Conservation (phyloP, 1,140 invertebrate genomes). For the Heliconius nattereri region DNA sequence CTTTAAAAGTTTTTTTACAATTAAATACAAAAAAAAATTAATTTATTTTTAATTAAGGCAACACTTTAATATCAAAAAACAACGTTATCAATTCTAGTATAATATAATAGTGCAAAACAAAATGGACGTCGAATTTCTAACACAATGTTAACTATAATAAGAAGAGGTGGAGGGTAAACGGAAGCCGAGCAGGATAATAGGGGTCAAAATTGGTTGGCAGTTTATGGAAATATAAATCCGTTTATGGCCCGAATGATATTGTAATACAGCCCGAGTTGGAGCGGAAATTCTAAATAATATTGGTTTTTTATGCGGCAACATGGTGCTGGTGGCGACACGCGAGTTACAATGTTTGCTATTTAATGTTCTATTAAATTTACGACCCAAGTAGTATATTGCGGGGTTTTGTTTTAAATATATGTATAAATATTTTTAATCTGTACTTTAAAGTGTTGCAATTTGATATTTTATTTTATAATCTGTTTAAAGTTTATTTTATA, state of each 20-base stretch:
- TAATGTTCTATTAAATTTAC: slow-evolving; percentile 38
- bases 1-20: neutral
- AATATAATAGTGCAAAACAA: neutral
- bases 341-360: slow-evolving; percentile 37
- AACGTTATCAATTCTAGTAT: neutral
- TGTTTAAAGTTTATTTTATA: neutral
- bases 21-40: neutral
- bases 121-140: slow-evolving; percentile 3
- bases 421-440: neutral
- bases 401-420: neutral
- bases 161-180: neutral
- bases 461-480: neutral
- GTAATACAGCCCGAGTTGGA: slow-evolving; percentile 38
- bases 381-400: slow-evolving; percentile 2
- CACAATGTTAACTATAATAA: slow-evolving; percentile 6
- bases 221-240: slow-evolving; percentile 44
- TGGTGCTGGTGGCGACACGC: slow-evolving; percentile 33
- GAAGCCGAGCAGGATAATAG: slow-evolving; percentile 34
- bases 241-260: slow-evolving; percentile 47
- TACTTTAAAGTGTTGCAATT: neutral
- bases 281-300: slow-evolving; percentile 41
- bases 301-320: slow-evolving; percentile 38
- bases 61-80: neutral
- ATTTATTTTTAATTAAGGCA: neutral
- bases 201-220: slow-evolving; percentile 44